Conservation (phyloP, 37 sponge, comb jelly and placozoan species). For the Cliona cf. orientalis region DNA sequence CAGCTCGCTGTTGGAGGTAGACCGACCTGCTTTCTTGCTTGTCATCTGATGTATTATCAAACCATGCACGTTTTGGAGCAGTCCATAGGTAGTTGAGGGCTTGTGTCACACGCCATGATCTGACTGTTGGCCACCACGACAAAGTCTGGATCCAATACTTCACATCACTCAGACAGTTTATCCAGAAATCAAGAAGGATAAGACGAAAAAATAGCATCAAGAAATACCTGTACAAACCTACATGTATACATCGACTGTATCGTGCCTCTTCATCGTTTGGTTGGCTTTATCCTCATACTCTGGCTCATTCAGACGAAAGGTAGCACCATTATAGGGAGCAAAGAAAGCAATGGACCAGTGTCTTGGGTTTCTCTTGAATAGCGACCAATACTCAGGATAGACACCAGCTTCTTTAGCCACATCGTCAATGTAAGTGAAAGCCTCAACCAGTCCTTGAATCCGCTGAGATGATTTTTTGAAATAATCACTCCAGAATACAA, state of each 20-base stretch:
- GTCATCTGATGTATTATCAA: conserved; percentile 37
- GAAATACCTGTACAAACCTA: conserved; percentile 51
- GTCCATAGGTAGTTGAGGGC: conserved; percentile 69
- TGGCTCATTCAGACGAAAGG: conserved; percentile 76
- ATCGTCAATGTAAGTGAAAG: conserved; percentile 77
- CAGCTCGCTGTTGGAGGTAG: too few species aligned
- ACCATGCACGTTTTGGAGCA: conserved; percentile 63
- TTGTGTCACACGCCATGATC: conserved; percentile 10
- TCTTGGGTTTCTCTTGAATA: conserved; percentile 66
- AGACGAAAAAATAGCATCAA: conserved; percentile 77
- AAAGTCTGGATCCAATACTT: conserved; percentile 78
- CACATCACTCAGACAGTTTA: conserved; percentile 47
- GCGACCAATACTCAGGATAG: conserved; percentile 77
- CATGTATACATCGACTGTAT: conserved; percentile 24
- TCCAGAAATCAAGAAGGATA: conserved; percentile 65
- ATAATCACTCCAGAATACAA: conserved; percentile 52
- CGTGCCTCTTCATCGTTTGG: conserved; percentile 64
- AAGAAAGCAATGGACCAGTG: conserved; percentile 71
- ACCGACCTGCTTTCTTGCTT: neutral
- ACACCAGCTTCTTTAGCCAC: conserved; percentile 71
- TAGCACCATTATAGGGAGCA: conserved; percentile 79
- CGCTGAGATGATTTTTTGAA: conserved; percentile 61
- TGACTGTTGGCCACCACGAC: conserved; percentile 52
- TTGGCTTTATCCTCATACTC: conserved; percentile 41
- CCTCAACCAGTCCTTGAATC: conserved; percentile 73